Evolutionary conservation across 2,888 invertebrate genomes (phyloP).

Genomic region (Ornithoptera alexandrae): DNA sequence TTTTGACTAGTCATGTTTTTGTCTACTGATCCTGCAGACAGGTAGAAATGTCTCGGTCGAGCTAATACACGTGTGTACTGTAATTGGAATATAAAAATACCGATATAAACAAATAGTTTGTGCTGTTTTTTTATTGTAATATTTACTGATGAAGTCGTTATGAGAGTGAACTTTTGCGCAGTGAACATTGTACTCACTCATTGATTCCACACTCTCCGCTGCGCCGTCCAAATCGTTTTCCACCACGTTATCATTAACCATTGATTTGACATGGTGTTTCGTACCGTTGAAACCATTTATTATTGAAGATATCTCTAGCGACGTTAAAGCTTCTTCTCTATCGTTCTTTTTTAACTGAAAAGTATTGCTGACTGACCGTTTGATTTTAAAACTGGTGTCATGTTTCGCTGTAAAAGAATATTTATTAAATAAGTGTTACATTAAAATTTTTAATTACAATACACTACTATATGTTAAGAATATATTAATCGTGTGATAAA

Average conservation of each 20-base stretch:
- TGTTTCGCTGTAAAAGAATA: background rate
- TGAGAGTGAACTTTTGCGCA: background rate
- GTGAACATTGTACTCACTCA: background rate
- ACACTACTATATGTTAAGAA: too few relatives aligned
- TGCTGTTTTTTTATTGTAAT: background rate
- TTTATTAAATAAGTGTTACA: too few relatives aligned
- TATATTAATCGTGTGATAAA: too few relatives aligned
- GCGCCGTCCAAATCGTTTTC: background rate
- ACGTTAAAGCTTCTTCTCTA: conserved; percentile 13
- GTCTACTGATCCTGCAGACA: too few relatives aligned
- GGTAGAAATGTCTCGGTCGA: too few relatives aligned
- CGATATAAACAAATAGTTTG: too few relatives aligned
- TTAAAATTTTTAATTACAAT: too few relatives aligned
- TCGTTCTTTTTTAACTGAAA: background rate
- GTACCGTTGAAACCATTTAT: conserved; percentile 13
- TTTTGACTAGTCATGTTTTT: too few relatives aligned
- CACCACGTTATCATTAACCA: background rate
- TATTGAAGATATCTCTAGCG: conserved; percentile 21
- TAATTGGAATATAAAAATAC: too few relatives aligned
- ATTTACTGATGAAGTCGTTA: background rate
- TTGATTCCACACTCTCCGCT: background rate
- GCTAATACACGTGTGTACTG: too few relatives aligned
- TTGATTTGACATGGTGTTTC: background rate
- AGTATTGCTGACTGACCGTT: conserved; percentile 10
- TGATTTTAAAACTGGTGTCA: background rate